Evolutionary conservation across 2,797 vertebrate species (phyloP).

Genomic region (Urosaurus nigricauda): DNA sequence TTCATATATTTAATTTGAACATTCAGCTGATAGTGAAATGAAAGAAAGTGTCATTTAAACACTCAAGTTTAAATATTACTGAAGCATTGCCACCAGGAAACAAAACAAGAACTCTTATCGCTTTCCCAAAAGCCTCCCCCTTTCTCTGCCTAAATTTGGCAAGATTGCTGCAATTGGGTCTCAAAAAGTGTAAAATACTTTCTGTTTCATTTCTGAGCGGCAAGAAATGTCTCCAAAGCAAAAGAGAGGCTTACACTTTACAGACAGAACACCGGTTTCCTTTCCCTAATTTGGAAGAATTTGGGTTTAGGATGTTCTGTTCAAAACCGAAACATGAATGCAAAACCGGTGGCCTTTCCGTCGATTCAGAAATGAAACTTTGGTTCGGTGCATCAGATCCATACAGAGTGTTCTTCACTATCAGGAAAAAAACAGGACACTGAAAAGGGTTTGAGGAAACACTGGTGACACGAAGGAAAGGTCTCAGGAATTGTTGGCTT

Average conservation of each 20-base stretch:
- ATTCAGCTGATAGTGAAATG: conserved; percentile 50
- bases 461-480: no score
- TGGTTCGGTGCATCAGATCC: conserved; percentile 56
- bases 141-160: conserved; percentile 64
- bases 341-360: conserved; percentile 47
- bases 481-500: no score
- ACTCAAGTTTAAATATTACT: conserved; percentile 73
- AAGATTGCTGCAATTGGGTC: conserved; percentile 68
- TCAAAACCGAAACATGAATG: conserved; percentile 51
- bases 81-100: conserved; percentile 67
- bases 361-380: conserved; percentile 68
- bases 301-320: conserved; percentile 61
- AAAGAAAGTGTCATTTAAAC: conserved; percentile 70
- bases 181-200: conserved; percentile 71
- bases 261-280: conserved; percentile 63
- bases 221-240: conserved; percentile 67
- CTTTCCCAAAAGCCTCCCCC: conserved; percentile 49
- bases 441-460: conserved; percentile 23
- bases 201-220: conserved; percentile 75
- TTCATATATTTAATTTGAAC: neutral
- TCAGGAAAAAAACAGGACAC: conserved; percentile 35
- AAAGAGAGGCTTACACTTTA: conserved; percentile 59
- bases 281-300: conserved; percentile 70
- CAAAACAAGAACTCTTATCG: conserved; percentile 65
- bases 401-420: conserved; percentile 51